phyloP scores from a whole-genome alignment of 1,140 invertebrate genomes.

The Drosophila saltans region DNA sequence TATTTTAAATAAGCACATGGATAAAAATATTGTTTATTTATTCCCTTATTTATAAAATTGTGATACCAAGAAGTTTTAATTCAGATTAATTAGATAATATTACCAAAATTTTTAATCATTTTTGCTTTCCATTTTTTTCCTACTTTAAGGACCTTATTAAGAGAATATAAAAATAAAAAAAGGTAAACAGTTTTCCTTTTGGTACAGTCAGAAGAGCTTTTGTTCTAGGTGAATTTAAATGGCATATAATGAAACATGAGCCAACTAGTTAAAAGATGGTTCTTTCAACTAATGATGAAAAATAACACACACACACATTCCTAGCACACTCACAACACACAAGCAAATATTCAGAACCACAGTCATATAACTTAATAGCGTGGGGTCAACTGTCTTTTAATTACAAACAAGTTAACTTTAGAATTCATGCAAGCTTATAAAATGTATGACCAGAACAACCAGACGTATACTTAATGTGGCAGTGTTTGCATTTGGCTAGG shows the following conservation, averaged over 20 bases:
- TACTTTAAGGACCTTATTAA: too few species aligned
- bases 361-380: constrained; percentile 5
- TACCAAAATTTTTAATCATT: too few species aligned
- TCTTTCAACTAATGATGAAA: constrained; percentile 1
- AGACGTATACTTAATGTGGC: constrained; percentile 68
- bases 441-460: constrained; percentile 46
- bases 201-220: not conserved
- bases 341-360: not conserved
- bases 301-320: constrained; percentile 1
- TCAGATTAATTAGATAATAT: too few species aligned
- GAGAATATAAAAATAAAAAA: not conserved
- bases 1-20: too few species aligned
- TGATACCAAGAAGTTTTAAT: too few species aligned
- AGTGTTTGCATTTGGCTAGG: constrained; percentile 40
- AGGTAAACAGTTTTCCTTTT: not conserved
- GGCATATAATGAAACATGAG: not conserved
- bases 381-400: constrained; percentile 64
- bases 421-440: constrained; percentile 50
- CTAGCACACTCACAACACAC: not conserved
- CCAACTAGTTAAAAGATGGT: not conserved
- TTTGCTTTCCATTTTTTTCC: too few species aligned
- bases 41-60: too few species aligned
- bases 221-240: not conserved
- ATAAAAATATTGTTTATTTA: too few species aligned
- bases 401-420: constrained; percentile 58